phyloP scores from a whole-genome alignment of 2,888 invertebrate species.

The Zhengitettix transpicula region DNA sequence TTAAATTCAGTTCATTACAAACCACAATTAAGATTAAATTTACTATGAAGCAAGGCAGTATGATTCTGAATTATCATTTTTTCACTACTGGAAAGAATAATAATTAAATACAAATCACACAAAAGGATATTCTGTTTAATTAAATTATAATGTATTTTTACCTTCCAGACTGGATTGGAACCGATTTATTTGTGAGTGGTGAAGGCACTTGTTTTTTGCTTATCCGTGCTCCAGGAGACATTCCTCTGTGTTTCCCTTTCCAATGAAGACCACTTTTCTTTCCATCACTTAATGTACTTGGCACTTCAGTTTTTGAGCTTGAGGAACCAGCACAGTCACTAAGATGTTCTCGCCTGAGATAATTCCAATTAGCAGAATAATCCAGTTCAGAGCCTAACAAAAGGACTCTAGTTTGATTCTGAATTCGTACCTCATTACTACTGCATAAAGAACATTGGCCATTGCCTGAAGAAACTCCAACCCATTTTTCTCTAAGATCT shows the following conservation, averaged over 20 bases:
- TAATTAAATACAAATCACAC: too few relatives aligned
- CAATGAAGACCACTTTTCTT: neutral
- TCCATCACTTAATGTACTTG: neutral
- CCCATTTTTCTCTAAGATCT: slow-evolving; percentile 20
- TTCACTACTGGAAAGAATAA: too few relatives aligned
- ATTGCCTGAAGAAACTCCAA: slow-evolving; percentile 24
- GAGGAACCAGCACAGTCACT: neutral
- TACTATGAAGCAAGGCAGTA: too few relatives aligned
- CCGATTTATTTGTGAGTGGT: neutral
- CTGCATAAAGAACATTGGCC: slow-evolving; percentile 14
- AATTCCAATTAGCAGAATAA: slow-evolving; percentile 26
- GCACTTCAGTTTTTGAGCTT: neutral
- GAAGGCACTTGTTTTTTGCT: neutral
- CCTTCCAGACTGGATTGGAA: neutral
- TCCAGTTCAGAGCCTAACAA: slow-evolving; percentile 12
- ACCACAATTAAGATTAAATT: too few relatives aligned
- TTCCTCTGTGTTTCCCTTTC: neutral
- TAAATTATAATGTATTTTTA: neutral
- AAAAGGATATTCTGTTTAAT: too few relatives aligned
- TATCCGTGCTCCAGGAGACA: neutral
- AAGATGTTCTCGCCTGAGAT: neutral
- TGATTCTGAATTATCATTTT: too few relatives aligned
- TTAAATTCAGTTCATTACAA: too few relatives aligned
- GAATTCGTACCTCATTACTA: slow-evolving; percentile 22
- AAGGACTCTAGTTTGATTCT: slow-evolving; percentile 16